Percentiles rank a stretch among this genome's conserved stretches.
phyloP scores from a whole-genome alignment of 2,888 invertebrate genomes.

The Pogonocherus hispidulus region DNA sequence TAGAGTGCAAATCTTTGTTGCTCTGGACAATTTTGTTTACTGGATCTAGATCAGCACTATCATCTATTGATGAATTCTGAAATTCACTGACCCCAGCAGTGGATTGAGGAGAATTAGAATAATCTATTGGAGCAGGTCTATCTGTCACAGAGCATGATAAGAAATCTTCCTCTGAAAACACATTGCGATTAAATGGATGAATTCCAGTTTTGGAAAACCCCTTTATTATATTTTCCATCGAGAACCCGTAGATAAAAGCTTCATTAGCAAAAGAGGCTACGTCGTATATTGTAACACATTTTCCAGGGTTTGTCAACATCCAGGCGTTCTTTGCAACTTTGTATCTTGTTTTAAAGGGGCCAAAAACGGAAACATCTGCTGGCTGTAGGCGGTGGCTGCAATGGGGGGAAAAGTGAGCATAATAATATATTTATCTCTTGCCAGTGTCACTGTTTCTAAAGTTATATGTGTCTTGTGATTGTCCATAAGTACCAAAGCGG shows the following conservation, averaged over 20 bases:
- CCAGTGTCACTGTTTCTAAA: too few species aligned
- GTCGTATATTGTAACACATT: not conserved
- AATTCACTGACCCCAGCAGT: too few species aligned
- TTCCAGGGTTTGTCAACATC: not conserved
- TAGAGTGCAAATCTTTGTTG: too few species aligned
- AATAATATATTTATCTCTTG: not conserved
- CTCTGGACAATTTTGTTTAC: too few species aligned
- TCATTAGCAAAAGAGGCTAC: not conserved
- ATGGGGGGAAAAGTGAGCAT: not conserved
- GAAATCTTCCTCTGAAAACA: not conserved
- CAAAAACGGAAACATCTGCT: not conserved
- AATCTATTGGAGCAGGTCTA: too few species aligned
- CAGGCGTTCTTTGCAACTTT: not conserved
- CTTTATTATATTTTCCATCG: not conserved
- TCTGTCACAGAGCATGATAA: too few species aligned
- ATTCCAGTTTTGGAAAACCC: not conserved
- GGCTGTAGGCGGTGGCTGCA: not conserved
- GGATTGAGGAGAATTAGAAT: too few species aligned
- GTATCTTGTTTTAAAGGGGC: not conserved
- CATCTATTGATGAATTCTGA: too few species aligned
- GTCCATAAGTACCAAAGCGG: not conserved
- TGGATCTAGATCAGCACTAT: too few species aligned
- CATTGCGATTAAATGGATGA: not conserved
- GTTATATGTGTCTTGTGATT: not conserved
- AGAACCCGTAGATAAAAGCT: not conserved